Evolutionary conservation across 2,113 vertebrate species (phyloP).

Genomic region (Malurus alboscapulatus): DNA sequence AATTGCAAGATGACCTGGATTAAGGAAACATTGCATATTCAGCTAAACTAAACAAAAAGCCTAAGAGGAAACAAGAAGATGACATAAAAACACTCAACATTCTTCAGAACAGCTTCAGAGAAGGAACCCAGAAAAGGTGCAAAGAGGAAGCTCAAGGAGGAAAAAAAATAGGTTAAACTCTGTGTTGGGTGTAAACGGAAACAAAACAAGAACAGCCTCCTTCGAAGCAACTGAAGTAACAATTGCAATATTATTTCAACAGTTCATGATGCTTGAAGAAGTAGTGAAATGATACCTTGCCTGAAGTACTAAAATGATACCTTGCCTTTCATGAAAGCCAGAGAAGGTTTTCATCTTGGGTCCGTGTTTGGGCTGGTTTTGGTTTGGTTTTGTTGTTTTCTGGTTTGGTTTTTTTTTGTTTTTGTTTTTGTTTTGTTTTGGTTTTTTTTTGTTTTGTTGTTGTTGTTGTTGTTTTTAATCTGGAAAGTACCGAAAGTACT

Average conservation of each 20-base stretch:
- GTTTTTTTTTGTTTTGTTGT: too few species aligned
- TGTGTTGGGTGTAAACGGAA: neutral
- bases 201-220: neutral
- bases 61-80: neutral
- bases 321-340: neutral
- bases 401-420: too few species aligned
- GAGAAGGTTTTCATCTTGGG: neutral
- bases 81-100: neutral
- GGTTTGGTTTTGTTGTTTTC: too few species aligned
- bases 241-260: neutral
- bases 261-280: neutral
- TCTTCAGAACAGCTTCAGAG: neutral
- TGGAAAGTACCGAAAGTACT: neutral
- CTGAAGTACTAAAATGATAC: neutral
- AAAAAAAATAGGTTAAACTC: neutral
- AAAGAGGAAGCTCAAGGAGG: neutral
- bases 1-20: neutral
- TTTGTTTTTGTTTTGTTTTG: too few species aligned
- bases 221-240: neutral
- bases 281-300: neutral
- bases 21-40: neutral
- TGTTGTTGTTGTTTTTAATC: neutral
- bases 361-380: rapidly evolving
- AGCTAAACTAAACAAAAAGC: neutral
- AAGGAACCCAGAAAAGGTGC: neutral